Evolutionary conservation across 1,140 invertebrate species (phyloP).

Genomic region (Colletes gigas): DNA sequence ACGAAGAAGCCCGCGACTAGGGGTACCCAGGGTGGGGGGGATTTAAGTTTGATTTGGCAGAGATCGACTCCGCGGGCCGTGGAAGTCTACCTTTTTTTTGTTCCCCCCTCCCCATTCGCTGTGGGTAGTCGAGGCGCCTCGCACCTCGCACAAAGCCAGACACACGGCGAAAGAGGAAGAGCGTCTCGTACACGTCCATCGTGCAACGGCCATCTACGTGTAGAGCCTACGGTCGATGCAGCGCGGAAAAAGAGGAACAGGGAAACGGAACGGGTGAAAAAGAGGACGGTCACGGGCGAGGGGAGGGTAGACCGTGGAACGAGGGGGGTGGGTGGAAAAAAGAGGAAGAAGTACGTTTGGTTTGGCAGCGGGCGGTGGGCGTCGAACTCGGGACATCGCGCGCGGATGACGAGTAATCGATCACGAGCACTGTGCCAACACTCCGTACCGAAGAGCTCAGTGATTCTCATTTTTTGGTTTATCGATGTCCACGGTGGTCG

Average conservation of each 20-base stretch:
- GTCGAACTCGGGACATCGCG: slow-evolving; percentile 72
- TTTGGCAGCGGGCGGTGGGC: slow-evolving; percentile 68
- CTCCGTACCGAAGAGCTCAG: slow-evolving; percentile 66
- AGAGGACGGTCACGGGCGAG: slow-evolving; percentile 14
- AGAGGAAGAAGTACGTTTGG: slow-evolving; percentile 69
- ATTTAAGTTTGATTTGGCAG: slow-evolving; percentile 49
- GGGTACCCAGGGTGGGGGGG: neutral
- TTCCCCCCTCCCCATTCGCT: neutral
- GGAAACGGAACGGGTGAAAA: slow-evolving; percentile 46
- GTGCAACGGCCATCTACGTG: slow-evolving; percentile 35
- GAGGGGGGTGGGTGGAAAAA: slow-evolving; percentile 39
- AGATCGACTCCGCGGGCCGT: slow-evolving; percentile 11
- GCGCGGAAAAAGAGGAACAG: slow-evolving; percentile 25
- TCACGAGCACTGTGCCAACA: slow-evolving; percentile 77
- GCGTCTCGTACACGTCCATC: slow-evolving; percentile 29
- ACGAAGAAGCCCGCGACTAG: neutral
- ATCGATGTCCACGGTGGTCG: slow-evolving; percentile 1
- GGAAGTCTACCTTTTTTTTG: neutral
- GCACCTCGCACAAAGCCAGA: slow-evolving; percentile 20
- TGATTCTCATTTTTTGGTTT: slow-evolving; percentile 65
- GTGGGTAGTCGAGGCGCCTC: neutral
- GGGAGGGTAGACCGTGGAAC: slow-evolving; percentile 2
- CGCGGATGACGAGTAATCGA: slow-evolving; percentile 79
- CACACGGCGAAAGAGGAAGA: neutral
- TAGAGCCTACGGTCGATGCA: slow-evolving; percentile 57